phyloP scores from a whole-genome alignment of 1,140 invertebrate genomes.

The Aphis craccivora region DNA sequence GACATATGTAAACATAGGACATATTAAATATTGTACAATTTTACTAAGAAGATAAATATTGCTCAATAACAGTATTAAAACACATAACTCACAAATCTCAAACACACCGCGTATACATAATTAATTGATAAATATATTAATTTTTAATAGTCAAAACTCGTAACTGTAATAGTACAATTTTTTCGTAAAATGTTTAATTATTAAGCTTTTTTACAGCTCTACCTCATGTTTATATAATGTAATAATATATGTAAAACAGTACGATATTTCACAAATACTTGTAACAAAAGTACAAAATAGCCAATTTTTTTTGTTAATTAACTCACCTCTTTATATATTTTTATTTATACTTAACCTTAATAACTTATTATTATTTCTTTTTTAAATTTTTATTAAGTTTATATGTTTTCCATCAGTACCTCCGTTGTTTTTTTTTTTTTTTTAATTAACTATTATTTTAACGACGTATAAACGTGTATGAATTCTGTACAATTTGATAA shows the following conservation, averaged over 20 bases:
- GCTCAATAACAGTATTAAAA: conserved; percentile 58
- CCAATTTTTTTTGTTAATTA: conserved; percentile 58
- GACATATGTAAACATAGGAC: conserved; percentile 22
- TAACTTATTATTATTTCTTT: conserved; percentile 43
- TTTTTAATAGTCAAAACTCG: conserved; percentile 53
- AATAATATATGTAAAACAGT: conserved; percentile 38
- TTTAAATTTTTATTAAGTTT: conserved; percentile 50
- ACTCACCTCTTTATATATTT: conserved; percentile 44
- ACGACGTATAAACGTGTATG: conserved; percentile 28
- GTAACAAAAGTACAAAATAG: conserved; percentile 58
- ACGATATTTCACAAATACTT: conserved; percentile 56
- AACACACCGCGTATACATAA: conserved; percentile 52
- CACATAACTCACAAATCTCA: conserved; percentile 43
- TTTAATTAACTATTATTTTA: conserved; percentile 36
- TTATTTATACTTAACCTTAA: conserved; percentile 53
- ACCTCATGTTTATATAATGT: conserved; percentile 56
- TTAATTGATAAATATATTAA: conserved; percentile 43
- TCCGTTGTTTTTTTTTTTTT: not conserved
- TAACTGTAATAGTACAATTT: conserved; percentile 57
- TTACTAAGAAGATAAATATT: conserved; percentile 54
- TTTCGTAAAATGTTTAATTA: conserved; percentile 51
- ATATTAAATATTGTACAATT: conserved; percentile 47
- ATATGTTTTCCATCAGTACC: conserved; percentile 21
- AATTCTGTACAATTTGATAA: conserved; percentile 35
- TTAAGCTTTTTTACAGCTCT: conserved; percentile 58